Conservation (phyloP, 2,113 vertebrate genomes). For the Gobio gobio region DNA sequence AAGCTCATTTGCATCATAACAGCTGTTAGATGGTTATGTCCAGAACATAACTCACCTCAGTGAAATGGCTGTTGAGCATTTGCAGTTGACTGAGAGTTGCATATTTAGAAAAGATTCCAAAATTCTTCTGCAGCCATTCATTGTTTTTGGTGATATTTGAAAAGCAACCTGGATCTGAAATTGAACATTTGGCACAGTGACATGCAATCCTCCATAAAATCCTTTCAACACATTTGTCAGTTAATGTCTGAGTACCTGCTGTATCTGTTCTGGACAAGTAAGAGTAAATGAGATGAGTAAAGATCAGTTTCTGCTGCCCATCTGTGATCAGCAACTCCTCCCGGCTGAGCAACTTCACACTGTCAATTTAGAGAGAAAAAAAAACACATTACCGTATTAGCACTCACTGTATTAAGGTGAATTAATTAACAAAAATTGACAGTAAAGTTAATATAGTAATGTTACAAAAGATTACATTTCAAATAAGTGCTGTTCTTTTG, state of each 20-base stretch:
- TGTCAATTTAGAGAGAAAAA: neutral
- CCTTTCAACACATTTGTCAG: neutral
- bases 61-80: neutral
- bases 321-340: neutral
- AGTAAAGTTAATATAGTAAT: no score
- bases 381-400: neutral
- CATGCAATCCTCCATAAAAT: neutral
- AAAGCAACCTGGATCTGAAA: constrained; percentile 40
- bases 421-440: neutral
- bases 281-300: neutral
- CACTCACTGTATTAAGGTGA: neutral
- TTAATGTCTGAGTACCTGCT: neutral
- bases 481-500: neutral
- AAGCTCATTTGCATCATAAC: neutral
- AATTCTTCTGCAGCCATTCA: constrained; percentile 30
- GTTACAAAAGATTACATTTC: no score
- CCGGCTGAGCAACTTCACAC: neutral
- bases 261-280: constrained; percentile 34
- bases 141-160: neutral
- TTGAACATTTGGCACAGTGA: neutral
- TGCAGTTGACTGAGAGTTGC: neutral
- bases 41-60: neutral
- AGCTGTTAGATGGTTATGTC: neutral
- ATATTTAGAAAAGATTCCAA: constrained; percentile 17
- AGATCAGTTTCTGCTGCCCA: constrained; percentile 2